A percentile compares a stretch with the other conserved stretches of the same genome.
Evolutionary conservation across 2,113 vertebrate genomes (phyloP).

Genomic region (Cinclus cinclus): DNA sequence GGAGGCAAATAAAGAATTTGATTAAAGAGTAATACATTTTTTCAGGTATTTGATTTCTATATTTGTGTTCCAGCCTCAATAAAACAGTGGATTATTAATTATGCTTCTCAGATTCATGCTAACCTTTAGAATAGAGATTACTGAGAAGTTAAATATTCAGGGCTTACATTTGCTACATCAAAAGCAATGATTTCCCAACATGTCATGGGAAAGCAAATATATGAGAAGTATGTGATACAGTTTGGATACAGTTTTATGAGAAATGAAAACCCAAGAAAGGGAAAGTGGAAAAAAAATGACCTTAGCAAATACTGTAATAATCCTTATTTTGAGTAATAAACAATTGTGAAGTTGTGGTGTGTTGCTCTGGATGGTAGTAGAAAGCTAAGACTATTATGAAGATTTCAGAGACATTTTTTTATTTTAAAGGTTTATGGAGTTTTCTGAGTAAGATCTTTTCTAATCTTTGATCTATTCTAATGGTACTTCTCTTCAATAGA

Average conservation of each 20-base stretch:
- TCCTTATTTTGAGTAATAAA: neutral
- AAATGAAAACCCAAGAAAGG: neutral
- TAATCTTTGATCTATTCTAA: neutral
- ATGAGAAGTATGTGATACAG: neutral
- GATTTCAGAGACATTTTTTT: neutral
- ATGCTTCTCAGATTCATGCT: neutral
- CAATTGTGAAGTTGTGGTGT: rapidly evolving
- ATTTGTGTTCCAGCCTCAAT: neutral
- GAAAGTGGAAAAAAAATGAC: neutral
- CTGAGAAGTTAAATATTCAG: neutral
- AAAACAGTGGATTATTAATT: neutral
- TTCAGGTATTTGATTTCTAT: neutral
- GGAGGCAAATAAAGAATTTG: conserved; percentile 17
- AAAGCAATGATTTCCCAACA: neutral
- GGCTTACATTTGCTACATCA: neutral
- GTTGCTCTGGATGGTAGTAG: neutral
- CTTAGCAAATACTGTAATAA: neutral
- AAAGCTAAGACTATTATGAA: neutral
- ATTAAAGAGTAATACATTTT: conserved; percentile 28
- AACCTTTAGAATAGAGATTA: neutral
- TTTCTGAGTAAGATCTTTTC: neutral
- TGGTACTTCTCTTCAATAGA: neutral
- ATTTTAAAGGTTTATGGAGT: neutral
- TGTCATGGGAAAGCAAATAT: neutral
- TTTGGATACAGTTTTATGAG: neutral